phyloP scores from a whole-genome alignment of 2,888 invertebrate genomes.

The Gymnosoma rotundatum region DNA sequence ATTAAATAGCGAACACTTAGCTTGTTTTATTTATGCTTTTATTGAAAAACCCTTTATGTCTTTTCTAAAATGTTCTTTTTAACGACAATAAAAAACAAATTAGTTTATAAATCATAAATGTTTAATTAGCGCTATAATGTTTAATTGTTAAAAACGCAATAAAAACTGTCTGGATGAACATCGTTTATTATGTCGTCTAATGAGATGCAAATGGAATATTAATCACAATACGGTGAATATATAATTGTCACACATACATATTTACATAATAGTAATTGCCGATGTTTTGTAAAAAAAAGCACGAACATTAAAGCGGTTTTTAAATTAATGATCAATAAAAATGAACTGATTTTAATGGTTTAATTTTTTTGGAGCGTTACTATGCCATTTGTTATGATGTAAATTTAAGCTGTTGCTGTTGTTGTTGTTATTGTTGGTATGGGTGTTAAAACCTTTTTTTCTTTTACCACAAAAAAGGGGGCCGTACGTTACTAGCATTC shows the following conservation, averaged over 20 bases:
- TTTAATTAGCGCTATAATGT: slow-evolving; percentile 5
- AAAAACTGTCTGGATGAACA: slow-evolving; percentile 25
- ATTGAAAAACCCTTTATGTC: too few species aligned
- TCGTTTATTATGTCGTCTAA: slow-evolving; percentile 17
- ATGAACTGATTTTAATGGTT: slow-evolving; percentile 39
- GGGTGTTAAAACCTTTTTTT: slow-evolving; percentile 51
- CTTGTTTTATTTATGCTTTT: too few species aligned
- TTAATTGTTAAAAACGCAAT: slow-evolving; percentile 37
- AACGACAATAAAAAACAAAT: slow-evolving; percentile 32
- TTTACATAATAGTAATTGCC: slow-evolving; percentile 1
- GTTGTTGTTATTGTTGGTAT: slow-evolving; percentile 47
- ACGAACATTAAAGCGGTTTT: slow-evolving; percentile 25
- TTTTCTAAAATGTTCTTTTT: neutral
- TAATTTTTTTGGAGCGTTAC: slow-evolving; percentile 54
- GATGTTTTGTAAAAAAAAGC: neutral
- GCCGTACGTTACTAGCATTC: slow-evolving; percentile 44
- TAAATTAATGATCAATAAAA: slow-evolving; percentile 7
- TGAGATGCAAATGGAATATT: slow-evolving; percentile 47
- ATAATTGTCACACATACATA: slow-evolving; percentile 24
- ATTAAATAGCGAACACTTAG: too few species aligned
- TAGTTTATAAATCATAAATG: slow-evolving; percentile 21
- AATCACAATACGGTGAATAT: slow-evolving; percentile 36
- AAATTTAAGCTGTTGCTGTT: slow-evolving; percentile 53
- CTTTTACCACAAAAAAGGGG: slow-evolving; percentile 43
- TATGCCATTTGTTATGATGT: slow-evolving; percentile 54